Evolutionary conservation across 2,888 invertebrate species (phyloP).

Genomic region (Zootermopsis nevadensis): DNA sequence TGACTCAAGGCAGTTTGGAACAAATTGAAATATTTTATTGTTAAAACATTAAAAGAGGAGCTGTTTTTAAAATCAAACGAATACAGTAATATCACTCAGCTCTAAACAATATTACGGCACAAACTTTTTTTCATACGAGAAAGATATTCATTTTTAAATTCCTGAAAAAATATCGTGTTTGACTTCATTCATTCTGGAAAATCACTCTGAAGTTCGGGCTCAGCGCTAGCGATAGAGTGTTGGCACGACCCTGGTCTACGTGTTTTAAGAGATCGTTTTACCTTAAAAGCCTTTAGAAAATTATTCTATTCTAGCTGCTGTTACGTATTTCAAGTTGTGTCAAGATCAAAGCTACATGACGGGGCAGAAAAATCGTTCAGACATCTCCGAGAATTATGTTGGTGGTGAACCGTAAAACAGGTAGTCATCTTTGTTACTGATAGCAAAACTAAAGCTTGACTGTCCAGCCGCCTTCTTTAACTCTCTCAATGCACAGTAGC

Average conservation of each 20-base stretch:
- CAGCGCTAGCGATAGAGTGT: background rate
- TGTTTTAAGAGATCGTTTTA: background rate
- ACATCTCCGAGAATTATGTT: constrained; percentile 22
- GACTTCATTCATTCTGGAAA: too few species aligned
- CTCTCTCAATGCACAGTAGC: background rate
- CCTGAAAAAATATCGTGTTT: too few species aligned
- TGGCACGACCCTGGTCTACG: background rate
- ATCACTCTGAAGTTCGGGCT: too few species aligned
- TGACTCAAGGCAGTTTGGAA: too few species aligned
- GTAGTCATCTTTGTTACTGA: constrained; percentile 9
- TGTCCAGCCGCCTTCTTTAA: background rate
- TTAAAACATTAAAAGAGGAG: too few species aligned
- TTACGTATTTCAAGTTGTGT: constrained; percentile 12
- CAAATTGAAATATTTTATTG: too few species aligned
- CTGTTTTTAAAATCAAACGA: too few species aligned
- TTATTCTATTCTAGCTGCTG: constrained; percentile 8
- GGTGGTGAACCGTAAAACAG: constrained; percentile 3
- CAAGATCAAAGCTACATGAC: constrained; percentile 13
- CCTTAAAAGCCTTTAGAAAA: background rate
- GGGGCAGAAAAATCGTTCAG: constrained; percentile 19
- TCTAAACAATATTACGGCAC: too few species aligned
- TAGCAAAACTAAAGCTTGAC: background rate
- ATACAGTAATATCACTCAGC: too few species aligned
- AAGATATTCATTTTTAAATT: too few species aligned
- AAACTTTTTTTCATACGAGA: too few species aligned